Percentiles rank a stretch among this genome's conserved stretches.
These are phyloP conservation scores for Tyria jacobaeae DNA, from an alignment of 2,888 invertebrate genomes.

Conservation along the genomic window DNA sequence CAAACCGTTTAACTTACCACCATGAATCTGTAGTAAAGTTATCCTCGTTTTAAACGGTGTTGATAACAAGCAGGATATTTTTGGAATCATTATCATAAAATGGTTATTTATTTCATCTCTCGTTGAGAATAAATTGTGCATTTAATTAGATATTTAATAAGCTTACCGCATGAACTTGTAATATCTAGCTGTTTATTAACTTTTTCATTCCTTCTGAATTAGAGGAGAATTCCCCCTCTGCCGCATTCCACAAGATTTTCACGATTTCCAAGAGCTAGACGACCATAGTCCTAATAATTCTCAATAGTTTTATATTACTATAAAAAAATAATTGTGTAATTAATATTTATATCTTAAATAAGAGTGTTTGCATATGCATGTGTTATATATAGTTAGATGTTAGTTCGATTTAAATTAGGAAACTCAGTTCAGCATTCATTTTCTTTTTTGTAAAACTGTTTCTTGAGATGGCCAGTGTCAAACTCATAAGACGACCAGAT, in stretches of 20 bases:
- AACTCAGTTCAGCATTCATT: neutral
- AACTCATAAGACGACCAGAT: neutral
- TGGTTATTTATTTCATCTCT: neutral
- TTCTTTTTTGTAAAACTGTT: too few relatives aligned
- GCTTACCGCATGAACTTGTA: too few relatives aligned
- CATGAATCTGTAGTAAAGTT: constrained; percentile 10
- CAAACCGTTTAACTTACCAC: neutral
- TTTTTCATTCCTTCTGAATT: too few relatives aligned
- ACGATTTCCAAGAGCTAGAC: too few relatives aligned
- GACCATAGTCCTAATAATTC: neutral
- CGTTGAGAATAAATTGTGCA: neutral
- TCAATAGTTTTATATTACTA: neutral
- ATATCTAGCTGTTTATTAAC: too few relatives aligned
- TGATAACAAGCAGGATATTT: constrained; percentile 12
- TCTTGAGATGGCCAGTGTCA: neutral
- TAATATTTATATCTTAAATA: neutral
- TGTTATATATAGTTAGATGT: neutral
- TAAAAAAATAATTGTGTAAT: neutral
- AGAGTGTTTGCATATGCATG: neutral
- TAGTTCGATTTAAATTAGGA: neutral
- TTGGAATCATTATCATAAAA: neutral
- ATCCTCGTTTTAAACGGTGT: constrained; percentile 11
- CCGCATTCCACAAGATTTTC: too few relatives aligned
- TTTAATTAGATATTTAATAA: too few relatives aligned
- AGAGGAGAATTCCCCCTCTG: too few relatives aligned